Base-by-base conservation (phyloP, 1,140 invertebrate species). In the Eupristina koningsbergeri region DNA sequence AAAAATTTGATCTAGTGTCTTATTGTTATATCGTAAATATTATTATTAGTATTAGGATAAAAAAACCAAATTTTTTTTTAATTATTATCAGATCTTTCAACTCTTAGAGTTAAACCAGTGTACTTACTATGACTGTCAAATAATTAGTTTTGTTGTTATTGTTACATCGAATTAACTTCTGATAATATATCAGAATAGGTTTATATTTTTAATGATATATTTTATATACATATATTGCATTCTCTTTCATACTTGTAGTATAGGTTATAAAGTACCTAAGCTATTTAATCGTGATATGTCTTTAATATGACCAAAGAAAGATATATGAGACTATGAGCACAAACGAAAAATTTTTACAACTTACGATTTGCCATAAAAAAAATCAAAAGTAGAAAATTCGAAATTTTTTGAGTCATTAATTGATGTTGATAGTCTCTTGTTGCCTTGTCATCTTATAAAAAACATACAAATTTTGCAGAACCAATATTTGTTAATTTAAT, bases 1-100 rank as follows among this genome's bases (percentile, higher is more conserved):
- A 80, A 86, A 86, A 87, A 80, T 69, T 80, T 85, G 84, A 88
- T 80, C 84, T 86, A 87, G 85, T 87, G 83, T 86, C 85, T 89
- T 77, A 85, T 85, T 81, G 84, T 85, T 85, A 85, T 81, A 69
- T 77, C 22, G 36, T 85, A 81, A 76, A 81, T 67, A 69, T 71
- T 45, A 85, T 77, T 77, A 39, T 77, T 81, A 81, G 79, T 76
- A 69, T 67, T 85, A 80, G 77, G 77, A 64, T 67, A 87, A 84
- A 34, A 86, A 87, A 78, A 79, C 78, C 85, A 87, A 85, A 85
- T 87, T 85, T 73, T 45, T 75, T 74, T 31, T 53, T 76, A 76
- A 80, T 61, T 77, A 26, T 81, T 85, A 76, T 77, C 79, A 81
- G 69, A 81, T 77, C 47, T 77, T 84, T 78, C 29, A 85, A 58